These are phyloP conservation scores for Stylophora pistillata DNA, from an alignment of 64 coral and sea anemone species.

Conservation along the genomic window DNA sequence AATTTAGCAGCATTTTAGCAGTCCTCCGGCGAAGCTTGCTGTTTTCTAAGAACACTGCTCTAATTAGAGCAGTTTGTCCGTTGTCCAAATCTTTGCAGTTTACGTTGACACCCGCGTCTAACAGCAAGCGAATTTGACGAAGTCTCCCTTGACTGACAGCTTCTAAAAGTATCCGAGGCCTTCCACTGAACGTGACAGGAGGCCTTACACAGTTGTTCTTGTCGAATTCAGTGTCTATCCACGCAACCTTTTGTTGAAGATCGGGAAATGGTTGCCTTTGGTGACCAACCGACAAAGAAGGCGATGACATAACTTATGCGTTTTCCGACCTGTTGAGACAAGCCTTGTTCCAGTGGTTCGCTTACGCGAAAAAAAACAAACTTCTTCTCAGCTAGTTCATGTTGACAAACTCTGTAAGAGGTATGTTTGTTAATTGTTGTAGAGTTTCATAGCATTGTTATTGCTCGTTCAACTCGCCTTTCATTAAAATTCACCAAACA, in stretches of 20 bases:
- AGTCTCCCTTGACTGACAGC: slow-evolving; percentile 72
- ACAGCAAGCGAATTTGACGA: slow-evolving; percentile 72
- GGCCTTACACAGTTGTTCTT: not conserved
- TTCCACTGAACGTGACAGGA: not conserved
- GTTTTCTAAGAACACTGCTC: slow-evolving; percentile 79
- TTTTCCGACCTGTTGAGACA: not conserved
- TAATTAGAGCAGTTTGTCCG: slow-evolving; percentile 82
- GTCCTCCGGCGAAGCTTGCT: slow-evolving; percentile 59
- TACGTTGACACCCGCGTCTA: slow-evolving; percentile 87
- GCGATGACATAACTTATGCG: not conserved
- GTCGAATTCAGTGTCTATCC: not conserved
- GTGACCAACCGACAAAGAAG: not conserved
- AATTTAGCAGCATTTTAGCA: slow-evolving; percentile 74
- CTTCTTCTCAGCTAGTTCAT: not conserved
- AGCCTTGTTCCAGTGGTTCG: not conserved
- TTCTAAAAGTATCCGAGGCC: slow-evolving; percentile 83
- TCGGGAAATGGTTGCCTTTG: slow-evolving; percentile 8
- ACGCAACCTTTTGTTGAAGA: not conserved
- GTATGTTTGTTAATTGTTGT: not conserved
- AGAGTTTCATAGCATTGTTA: slow-evolving; percentile 6
- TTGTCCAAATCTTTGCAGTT: slow-evolving; percentile 80
- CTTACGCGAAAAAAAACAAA: not conserved
- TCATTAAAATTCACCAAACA: slow-evolving; percentile 24
- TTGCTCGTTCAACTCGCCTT: slow-evolving; percentile 8
- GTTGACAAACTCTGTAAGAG: not conserved